Base-by-base conservation (phyloP, 2,888 invertebrate genomes). In the Sinodicranocentrus sp. region DNA sequence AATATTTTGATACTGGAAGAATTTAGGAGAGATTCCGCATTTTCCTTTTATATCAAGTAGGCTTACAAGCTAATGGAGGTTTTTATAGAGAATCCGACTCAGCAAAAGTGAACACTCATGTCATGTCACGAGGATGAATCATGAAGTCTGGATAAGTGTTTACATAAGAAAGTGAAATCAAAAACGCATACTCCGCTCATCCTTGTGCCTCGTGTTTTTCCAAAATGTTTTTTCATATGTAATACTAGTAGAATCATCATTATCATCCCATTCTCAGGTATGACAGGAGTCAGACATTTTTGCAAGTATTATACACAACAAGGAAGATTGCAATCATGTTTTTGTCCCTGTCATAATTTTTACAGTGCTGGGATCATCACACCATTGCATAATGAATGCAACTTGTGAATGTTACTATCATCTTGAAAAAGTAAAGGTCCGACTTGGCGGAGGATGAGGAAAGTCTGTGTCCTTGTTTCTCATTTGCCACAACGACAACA, bases 1-100 rank as follows among this genome's bases (percentile, higher is more conserved):
- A 21, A 57, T 63, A 73, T 73, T 73, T 73, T 73, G 73, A 71
- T 71, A n/a, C 33, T 54, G 17, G 39, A 71, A 57, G 57, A 19
- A 57, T 57, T 57, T 21, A 21, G 6, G 23, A 57, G 57, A 57
- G 5, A 33, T n/a, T n/a, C n/a, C n/a, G n/a, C n/a, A n/a, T n/a
- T n/a, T n/a, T n/a, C n/a, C n/a, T n/a, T n/a, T n/a, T n/a, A n/a
- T n/a, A n/a, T n/a, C n/a, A n/a, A n/a, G n/a, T n/a, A n/a, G n/a
- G n/a, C n/a, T n/a, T n/a, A n/a, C n/a, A n/a, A n/a, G n/a, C n/a
- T n/a, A n/a, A n/a, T n/a, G n/a, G n/a, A n/a, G n/a, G n/a, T n/a
- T n/a, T n/a, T n/a, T n/a, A n/a, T n/a, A n/a, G n/a, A n/a, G n/a
- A n/a, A n/a, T n/a, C n/a, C n/a, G n/a, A n/a, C n/a, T n/a, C n/a